Percentiles rank a stretch among this genome's conserved stretches.
Evolutionary conservation across 1,140 invertebrate species (phyloP).

Genomic region (Meloidogyne exigua): DNA sequence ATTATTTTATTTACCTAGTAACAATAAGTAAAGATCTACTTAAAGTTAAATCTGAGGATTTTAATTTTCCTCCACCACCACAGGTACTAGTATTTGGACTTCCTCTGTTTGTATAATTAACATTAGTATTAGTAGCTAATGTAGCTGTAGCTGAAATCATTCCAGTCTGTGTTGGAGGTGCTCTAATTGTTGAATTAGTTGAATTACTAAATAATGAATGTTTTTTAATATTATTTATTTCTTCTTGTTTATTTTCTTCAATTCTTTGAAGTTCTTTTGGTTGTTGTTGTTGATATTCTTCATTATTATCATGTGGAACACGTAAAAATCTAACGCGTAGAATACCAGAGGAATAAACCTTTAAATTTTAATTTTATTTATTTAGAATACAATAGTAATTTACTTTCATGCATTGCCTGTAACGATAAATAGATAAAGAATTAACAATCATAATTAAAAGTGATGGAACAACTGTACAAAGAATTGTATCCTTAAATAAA

Average conservation of each 20-base stretch:
- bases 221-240: conserved; percentile 23
- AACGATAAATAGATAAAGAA: conserved; percentile 56
- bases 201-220: conserved; percentile 5
- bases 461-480: conserved; percentile 60
- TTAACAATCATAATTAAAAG: conserved; percentile 61
- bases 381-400: not conserved
- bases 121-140: no score
- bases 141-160: not conserved
- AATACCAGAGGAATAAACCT: conserved; percentile 58
- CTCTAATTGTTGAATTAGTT: not conserved
- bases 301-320: conserved; percentile 44
- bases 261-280: not conserved
- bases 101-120: not conserved
- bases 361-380: not conserved
- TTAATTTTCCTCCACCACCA: conserved; percentile 50
- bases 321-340: conserved; percentile 59
- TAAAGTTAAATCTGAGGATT: conserved; percentile 59
- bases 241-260: conserved; percentile 41
- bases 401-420: conserved; percentile 61
- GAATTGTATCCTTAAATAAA: conserved; percentile 48
- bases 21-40: conserved; percentile 61
- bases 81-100: not conserved
- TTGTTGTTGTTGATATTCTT: conserved; percentile 16
- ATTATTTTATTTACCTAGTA: conserved; percentile 47
- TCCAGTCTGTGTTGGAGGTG: conserved; percentile 23